Conservation (phyloP, 2,797 vertebrate species). For the Heliangelus exortis region DNA sequence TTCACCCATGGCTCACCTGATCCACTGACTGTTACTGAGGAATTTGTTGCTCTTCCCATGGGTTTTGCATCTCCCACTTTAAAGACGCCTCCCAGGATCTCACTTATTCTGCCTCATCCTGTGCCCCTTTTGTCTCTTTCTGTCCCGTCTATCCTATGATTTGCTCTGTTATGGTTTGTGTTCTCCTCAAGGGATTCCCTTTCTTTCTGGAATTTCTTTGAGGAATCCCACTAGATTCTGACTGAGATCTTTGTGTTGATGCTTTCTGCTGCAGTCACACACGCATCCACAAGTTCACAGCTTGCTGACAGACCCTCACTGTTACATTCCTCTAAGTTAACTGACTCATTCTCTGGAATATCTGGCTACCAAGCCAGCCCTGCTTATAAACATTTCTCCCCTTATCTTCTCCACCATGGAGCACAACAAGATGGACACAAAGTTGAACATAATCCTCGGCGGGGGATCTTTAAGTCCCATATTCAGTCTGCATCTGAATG, state of each 20-base stretch:
- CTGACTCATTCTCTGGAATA: background rate
- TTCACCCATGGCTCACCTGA: background rate
- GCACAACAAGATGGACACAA: background rate
- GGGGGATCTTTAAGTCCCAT: background rate
- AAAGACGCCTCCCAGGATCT: background rate
- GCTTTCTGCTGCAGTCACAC: background rate
- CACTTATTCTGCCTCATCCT: background rate
- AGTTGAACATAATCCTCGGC: background rate
- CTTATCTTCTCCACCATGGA: background rate
- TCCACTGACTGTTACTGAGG: background rate
- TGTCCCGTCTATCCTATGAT: background rate
- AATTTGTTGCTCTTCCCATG: background rate
- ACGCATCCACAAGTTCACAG: background rate
- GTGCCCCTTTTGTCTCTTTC: background rate
- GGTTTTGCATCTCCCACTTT: background rate
- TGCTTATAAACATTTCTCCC: too few relatives aligned
- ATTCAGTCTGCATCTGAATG: background rate
- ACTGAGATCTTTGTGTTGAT: background rate
- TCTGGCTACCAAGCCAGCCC: background rate
- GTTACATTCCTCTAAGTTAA: background rate
- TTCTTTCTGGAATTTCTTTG: background rate
- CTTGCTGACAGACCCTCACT: background rate
- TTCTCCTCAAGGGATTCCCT: background rate
- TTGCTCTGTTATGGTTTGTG: background rate
- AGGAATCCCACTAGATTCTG: background rate